Evolutionary conservation across 2,888 invertebrate species (phyloP).

Genomic region (Rotaria magnacalcarata): DNA sequence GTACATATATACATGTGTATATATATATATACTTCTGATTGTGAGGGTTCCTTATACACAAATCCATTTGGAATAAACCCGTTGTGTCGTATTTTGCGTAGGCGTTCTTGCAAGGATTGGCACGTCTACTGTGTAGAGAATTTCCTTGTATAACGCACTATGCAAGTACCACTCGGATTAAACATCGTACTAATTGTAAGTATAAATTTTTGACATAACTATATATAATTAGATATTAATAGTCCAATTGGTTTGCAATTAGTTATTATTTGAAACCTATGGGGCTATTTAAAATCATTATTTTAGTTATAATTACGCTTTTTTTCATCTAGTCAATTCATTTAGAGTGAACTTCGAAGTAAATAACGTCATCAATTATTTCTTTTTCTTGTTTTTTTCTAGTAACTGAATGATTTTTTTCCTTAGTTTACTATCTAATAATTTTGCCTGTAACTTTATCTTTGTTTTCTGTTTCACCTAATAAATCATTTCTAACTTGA

Average conservation of each 20-base stretch:
- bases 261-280: neutral
- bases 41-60: neutral
- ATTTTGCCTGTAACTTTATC: neutral
- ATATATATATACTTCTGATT: neutral
- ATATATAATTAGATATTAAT: neutral
- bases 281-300: neutral
- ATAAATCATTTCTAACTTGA: neutral
- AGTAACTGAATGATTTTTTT: neutral
- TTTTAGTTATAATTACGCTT: neutral
- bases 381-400: neutral
- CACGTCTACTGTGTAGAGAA: neutral
- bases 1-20: no score
- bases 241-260: neutral
- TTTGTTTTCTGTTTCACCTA: neutral
- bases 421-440: neutral
- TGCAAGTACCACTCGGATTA: conserved; percentile 25
- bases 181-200: neutral
- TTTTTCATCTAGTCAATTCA: neutral
- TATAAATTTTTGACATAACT: neutral
- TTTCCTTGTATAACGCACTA: conserved; percentile 31
- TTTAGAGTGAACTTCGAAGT: no score
- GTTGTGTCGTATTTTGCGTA: conserved; percentile 29
- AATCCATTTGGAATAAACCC: neutral
- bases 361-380: neutral
- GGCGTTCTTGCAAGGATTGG: conserved; percentile 29